Evolutionary conservation across 2,113 vertebrate genomes (phyloP).

Genomic region (Nesogale talazaci): DNA sequence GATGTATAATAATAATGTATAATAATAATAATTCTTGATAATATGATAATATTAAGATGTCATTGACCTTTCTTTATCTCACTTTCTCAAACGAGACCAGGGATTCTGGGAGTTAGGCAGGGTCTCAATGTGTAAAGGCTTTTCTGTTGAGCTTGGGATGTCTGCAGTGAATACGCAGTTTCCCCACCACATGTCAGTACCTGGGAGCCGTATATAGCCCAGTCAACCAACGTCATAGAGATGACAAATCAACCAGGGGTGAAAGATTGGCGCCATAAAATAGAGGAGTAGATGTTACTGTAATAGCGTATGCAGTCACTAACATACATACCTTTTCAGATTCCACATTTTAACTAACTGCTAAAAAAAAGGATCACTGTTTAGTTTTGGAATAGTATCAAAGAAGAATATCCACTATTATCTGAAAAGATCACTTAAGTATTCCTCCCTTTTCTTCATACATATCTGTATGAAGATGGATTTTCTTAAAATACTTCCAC

Average conservation of each 20-base stretch:
- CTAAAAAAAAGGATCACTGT: constrained; percentile 1
- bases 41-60: background rate
- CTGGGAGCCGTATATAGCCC: constrained; percentile 14
- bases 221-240: background rate
- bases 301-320: background rate
- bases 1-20: too few relatives aligned
- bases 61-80: background rate
- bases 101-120: background rate
- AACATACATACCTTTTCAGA: background rate
- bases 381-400: background rate
- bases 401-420: constrained; percentile 28
- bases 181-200: background rate
- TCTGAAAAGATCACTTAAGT: constrained; percentile 35
- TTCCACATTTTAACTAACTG: background rate
- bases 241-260: background rate
- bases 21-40: too few relatives aligned
- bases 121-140: constrained; percentile 11
- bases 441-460: constrained; percentile 27
- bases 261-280: background rate
- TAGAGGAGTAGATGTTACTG: background rate
- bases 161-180: background rate
- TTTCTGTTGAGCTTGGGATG: background rate
- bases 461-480: constrained; percentile 9
- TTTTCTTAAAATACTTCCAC: constrained; percentile 49
- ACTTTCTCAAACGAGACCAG: background rate